Evolutionary conservation across 1,140 invertebrate genomes (phyloP), one percentile per base, ranked within the genome.

Genomic region (Tetramorium simillimum): DNA sequence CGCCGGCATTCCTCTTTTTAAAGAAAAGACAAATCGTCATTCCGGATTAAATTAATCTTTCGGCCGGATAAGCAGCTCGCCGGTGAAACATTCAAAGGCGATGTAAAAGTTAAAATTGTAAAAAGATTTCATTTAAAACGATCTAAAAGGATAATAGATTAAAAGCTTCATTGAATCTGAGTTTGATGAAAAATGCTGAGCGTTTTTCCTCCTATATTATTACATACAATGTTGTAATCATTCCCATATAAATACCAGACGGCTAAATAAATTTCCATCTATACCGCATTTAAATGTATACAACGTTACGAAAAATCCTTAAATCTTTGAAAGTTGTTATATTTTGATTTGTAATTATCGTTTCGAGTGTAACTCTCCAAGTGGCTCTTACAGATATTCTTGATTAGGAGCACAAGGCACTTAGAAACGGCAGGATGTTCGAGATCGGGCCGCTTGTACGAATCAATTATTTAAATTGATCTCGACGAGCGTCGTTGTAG

Each of bases 391-490:
- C 21, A 46, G 53, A 84, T 62, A 75, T 49, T 33, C 67, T 84
- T 75, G 80, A 84, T 84, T 84, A 84, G 69, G 40, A 21, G 69
- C 69, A 49, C 80, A 16, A 75, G 69, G 80, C 24, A 84, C 69
- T 84, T 84, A 84, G 58, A 75, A 81, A 70, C 53, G 53, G 70
- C 24, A 28, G 60, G 78, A 82, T 80, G 85, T 80, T 14, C 67
- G 78, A 43, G 87, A 86, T 80, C 87, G 49, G 80, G 84, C 75
- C 88, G 70, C 88, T 89, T 88, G 72, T 82, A 73, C 69, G 76
- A 89, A 89, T 89, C 88, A 89, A 89, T 89, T 89, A 89, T 89
- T 89, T 86, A 89, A 89, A 89, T 89, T 89, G 84, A 56, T 69
- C 88, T 65, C 69, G 84, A 69, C 88, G 88, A 88, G 65, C 75